Evolutionary conservation across 2,888 invertebrate species (phyloP).

Genomic region (Melangyna quadrimaculata): DNA sequence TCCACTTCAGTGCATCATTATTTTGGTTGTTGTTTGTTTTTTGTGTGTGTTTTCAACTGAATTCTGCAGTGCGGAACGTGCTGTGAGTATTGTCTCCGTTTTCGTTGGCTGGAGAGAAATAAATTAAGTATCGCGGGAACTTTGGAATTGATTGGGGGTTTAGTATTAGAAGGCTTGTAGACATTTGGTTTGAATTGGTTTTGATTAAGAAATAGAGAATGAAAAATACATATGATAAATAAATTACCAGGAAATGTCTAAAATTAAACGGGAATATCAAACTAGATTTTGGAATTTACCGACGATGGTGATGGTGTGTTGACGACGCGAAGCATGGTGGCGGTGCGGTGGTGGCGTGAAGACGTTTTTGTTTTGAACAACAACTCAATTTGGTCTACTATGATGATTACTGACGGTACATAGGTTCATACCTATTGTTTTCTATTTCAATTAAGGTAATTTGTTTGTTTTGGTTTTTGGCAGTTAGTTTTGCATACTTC

Average conservation of each 20-base stretch:
- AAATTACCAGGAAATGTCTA: slow-evolving; percentile 45
- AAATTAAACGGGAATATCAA: slow-evolving; percentile 14
- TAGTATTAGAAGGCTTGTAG: neutral
- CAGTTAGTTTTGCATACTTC: neutral
- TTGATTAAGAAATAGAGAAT: slow-evolving; percentile 22
- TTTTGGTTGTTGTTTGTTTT: slow-evolving; percentile 31
- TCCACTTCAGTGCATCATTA: slow-evolving; percentile 64
- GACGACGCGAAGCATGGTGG: neutral
- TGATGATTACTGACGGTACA: neutral
- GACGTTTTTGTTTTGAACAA: slow-evolving; percentile 23
- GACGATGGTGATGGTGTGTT: neutral
- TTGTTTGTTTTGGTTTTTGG: slow-evolving; percentile 34
- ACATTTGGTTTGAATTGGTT: slow-evolving; percentile 9
- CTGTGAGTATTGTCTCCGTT: slow-evolving; percentile 26
- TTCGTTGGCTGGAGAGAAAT: neutral
- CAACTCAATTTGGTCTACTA: neutral
- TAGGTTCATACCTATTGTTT: neutral
- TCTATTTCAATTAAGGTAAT: slow-evolving; percentile 35
- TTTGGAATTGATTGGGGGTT: neutral
- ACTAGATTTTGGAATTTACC: slow-evolving; percentile 13
- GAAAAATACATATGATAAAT: neutral
- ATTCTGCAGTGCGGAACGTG: slow-evolving; percentile 18
- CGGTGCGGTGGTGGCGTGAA: neutral
- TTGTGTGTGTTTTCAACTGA: neutral
- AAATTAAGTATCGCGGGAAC: slow-evolving; percentile 1